These are phyloP conservation scores for Drosophila phalerata DNA, from an alignment of 2,888 invertebrate species.

Conservation along the genomic window DNA sequence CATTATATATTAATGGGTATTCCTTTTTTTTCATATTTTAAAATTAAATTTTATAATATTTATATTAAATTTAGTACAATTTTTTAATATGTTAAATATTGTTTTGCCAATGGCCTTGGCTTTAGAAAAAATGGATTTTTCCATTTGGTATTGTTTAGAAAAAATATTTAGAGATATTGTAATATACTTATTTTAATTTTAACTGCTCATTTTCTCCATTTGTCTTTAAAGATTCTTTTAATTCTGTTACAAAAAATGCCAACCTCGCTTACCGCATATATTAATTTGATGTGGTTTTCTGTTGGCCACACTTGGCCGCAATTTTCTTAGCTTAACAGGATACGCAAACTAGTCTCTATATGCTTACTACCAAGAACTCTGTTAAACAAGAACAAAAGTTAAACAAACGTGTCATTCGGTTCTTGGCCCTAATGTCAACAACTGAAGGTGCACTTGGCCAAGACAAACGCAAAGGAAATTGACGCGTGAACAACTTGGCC, in stretches of 20 bases:
- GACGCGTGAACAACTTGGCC: conserved; percentile 30
- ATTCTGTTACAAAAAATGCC: neutral
- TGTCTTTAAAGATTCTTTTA: neutral
- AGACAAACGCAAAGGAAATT: conserved; percentile 38
- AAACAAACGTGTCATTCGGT: conserved; percentile 55
- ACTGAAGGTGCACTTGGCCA: conserved; percentile 19
- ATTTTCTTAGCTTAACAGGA: conserved; percentile 27
- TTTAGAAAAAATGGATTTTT: too few relatives aligned
- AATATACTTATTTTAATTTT: too few relatives aligned
- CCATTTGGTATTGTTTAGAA: too few relatives aligned
- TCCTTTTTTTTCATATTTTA: too few relatives aligned
- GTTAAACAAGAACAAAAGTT: conserved; percentile 36
- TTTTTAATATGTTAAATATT: too few relatives aligned
- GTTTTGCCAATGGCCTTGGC: too few relatives aligned
- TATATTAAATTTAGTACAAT: too few relatives aligned
- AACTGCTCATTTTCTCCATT: too few relatives aligned
- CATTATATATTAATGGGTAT: neutral
- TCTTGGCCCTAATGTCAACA: conserved; percentile 39
- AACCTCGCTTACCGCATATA: conserved; percentile 27
- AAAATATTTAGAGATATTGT: too few relatives aligned
- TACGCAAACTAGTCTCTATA: conserved; percentile 22
- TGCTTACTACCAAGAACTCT: conserved; percentile 8
- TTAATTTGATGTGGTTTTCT: conserved; percentile 32
- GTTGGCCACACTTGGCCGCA: conserved; percentile 6
- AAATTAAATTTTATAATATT: too few relatives aligned